Conservation (phyloP, 2,888 invertebrate species). For the Lepidochrysops patricia region DNA sequence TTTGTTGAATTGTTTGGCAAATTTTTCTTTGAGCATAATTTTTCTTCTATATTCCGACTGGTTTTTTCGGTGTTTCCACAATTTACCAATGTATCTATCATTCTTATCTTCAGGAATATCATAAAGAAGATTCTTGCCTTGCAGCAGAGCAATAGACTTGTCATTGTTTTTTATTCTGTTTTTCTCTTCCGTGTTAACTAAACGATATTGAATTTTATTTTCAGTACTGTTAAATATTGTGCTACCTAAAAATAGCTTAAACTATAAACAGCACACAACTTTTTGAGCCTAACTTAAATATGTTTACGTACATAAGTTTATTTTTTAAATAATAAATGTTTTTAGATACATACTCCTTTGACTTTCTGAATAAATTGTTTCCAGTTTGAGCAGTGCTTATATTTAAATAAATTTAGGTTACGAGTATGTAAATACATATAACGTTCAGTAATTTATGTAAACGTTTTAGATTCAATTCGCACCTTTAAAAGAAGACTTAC, state of each 20-base stretch:
- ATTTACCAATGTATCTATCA: constrained; percentile 41
- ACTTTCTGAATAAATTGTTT: not conserved
- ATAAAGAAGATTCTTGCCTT: constrained; percentile 53
- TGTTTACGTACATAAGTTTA: too few species aligned
- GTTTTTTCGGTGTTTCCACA: constrained; percentile 48
- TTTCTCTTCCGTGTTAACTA: constrained; percentile 47
- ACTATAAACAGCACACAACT: constrained; percentile 9
- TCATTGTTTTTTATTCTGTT: constrained; percentile 58
- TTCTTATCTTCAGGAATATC: constrained; percentile 37
- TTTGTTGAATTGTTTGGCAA: constrained; percentile 42
- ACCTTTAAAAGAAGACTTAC: constrained; percentile 36
- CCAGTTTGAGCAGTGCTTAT: not conserved
- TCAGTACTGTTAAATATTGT: constrained; percentile 35
- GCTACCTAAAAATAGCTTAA: constrained; percentile 42
- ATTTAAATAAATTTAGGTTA: not conserved
- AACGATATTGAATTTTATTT: constrained; percentile 42
- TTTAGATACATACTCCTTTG: too few species aligned
- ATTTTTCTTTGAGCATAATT: constrained; percentile 49
- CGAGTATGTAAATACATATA: too few species aligned
- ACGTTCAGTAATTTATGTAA: too few species aligned
- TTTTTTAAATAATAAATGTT: too few species aligned
- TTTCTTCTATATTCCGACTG: constrained; percentile 42
- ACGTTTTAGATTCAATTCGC: too few species aligned
- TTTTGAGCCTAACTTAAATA: constrained; percentile 3
- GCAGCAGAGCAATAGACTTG: constrained; percentile 58